phyloP scores from a whole-genome alignment of 2,888 invertebrate species.

The Drosophila testacea region DNA sequence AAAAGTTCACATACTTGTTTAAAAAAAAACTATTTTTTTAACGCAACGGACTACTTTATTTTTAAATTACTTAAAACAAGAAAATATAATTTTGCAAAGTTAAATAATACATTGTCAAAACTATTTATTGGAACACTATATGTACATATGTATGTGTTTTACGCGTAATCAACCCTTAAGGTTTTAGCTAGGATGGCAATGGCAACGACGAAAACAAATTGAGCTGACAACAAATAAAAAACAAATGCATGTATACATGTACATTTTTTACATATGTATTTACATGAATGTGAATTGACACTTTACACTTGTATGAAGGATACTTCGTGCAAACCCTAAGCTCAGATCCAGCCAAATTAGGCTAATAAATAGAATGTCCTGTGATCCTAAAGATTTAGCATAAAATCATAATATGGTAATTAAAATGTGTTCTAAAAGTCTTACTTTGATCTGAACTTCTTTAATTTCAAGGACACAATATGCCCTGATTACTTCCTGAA shows the following conservation, averaged over 20 bases:
- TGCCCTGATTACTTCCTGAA: too few species aligned
- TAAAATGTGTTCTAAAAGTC: neutral
- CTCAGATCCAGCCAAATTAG: neutral
- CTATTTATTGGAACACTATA: neutral
- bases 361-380: neutral
- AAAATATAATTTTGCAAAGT: too few species aligned
- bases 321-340: neutral
- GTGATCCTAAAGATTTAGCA: neutral
- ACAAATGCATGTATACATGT: neutral
- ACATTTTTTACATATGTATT: neutral
- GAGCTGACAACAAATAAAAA: constrained; percentile 56
- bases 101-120: too few species aligned
- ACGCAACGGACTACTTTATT: too few species aligned
- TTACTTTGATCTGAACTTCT: neutral
- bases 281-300: neutral
- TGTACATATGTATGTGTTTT: constrained; percentile 6
- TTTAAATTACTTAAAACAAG: too few species aligned
- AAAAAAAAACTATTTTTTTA: too few species aligned
- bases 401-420: neutral
- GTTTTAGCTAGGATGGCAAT: constrained; percentile 59
- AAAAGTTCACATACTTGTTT: too few species aligned
- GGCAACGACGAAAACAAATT: constrained; percentile 57
- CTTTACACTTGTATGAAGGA: neutral
- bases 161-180: constrained; percentile 62
- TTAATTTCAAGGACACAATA: neutral